A percentile compares a stretch with the other conserved stretches of the same genome.
phyloP scores from a whole-genome alignment of 92 coral and sea anemone genomes.

The Porites cylindrica region DNA sequence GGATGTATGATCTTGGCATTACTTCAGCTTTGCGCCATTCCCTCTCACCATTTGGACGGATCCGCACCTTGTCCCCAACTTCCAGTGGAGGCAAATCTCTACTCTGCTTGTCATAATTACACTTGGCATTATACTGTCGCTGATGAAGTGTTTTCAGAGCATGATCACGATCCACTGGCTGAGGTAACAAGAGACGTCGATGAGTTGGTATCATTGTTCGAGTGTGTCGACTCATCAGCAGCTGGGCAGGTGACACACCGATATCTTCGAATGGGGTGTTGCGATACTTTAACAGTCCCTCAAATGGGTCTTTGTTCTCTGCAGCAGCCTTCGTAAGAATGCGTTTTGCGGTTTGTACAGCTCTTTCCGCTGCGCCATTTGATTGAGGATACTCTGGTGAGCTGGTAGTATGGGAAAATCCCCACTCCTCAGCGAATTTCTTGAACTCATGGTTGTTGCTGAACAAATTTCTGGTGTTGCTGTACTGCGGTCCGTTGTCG shows the following conservation, averaged over 20 bases:
- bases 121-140: conserved; percentile 42
- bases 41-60: conserved; percentile 46
- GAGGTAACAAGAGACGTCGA: conserved; percentile 54
- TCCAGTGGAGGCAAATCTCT: conserved; percentile 51
- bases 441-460: no score
- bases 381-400: conserved; percentile 57
- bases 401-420: conserved; percentile 45
- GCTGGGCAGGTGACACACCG: conserved; percentile 51
- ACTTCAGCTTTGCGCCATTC: conserved; percentile 55
- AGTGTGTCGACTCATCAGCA: conserved; percentile 42
- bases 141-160: conserved; percentile 38
- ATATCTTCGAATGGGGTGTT: conserved; percentile 59
- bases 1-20: conserved; percentile 51
- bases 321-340: conserved; percentile 56
- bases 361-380: conserved; percentile 56
- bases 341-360: conserved; percentile 67
- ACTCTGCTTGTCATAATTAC: conserved; percentile 27
- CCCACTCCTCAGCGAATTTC: conserved; percentile 61
- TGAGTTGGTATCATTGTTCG: conserved; percentile 48
- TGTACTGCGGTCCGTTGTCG: no score
- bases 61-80: conserved; percentile 54
- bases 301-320: conserved; percentile 48
- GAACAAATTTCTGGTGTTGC: no score
- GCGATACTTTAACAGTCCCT: conserved; percentile 47
- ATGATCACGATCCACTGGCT: conserved; percentile 29